Conservation (phyloP, 92 coral and sea anemone genomes). For the Parazoanthus atlanticus region DNA sequence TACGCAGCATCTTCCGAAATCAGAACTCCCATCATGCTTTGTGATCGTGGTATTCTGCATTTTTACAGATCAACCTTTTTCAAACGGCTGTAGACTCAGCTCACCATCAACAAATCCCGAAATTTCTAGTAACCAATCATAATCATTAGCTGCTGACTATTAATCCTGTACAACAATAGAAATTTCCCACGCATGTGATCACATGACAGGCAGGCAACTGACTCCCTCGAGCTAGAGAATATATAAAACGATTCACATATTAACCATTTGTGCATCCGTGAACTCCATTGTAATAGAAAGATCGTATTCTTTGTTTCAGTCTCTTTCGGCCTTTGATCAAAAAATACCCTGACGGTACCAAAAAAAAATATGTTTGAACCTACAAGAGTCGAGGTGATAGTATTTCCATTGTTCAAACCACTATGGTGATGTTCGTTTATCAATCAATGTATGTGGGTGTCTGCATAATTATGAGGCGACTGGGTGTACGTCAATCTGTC, state of each 20-base stretch:
- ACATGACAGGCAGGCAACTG: neutral
- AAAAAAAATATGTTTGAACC: neutral
- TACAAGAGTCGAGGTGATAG: neutral
- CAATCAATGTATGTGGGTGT: neutral
- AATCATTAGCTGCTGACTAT: neutral
- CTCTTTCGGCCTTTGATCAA: neutral
- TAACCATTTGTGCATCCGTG: neutral
- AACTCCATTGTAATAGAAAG: neutral
- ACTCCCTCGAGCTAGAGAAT: neutral
- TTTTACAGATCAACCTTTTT: too few species aligned
- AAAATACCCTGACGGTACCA: neutral
- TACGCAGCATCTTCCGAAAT: too few species aligned
- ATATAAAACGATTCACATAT: neutral
- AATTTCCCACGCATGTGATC: neutral
- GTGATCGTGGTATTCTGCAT: too few species aligned
- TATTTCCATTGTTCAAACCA: neutral
- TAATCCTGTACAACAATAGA: neutral
- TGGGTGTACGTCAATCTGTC: constrained; percentile 15
- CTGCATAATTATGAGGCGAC: constrained; percentile 15
- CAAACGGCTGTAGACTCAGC: neutral
- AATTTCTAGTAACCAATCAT: neutral
- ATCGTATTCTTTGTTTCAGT: neutral
- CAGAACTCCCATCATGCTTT: too few species aligned
- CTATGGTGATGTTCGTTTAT: neutral
- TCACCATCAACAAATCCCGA: neutral